These are phyloP conservation scores for Drosophila pseudoananassae DNA, from an alignment of 1,140 invertebrate species.

Conservation along the genomic window DNA sequence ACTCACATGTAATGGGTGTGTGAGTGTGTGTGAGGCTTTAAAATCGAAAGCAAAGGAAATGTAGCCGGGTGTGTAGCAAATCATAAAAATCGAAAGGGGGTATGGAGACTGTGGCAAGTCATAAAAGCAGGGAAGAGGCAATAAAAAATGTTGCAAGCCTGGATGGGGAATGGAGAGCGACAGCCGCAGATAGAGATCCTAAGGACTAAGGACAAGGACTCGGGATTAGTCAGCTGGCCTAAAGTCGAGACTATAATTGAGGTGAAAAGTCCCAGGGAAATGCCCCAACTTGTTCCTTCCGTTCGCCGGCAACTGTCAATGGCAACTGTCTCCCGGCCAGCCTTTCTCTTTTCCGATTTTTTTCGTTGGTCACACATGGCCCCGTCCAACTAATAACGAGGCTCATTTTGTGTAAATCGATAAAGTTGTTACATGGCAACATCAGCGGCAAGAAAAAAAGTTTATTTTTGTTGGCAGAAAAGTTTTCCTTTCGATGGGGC, in stretches of 20 bases:
- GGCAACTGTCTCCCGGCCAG: conserved; percentile 10
- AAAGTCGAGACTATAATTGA: conserved; percentile 67
- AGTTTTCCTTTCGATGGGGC: conserved; percentile 55
- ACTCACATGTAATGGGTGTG: background rate
- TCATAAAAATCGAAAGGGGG: conserved; percentile 55
- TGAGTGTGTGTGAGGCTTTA: conserved; percentile 55
- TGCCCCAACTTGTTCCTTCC: conserved; percentile 11
- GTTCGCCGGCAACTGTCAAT: conserved; percentile 15
- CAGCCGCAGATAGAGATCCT: conserved; percentile 39
- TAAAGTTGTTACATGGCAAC: conserved; percentile 72
- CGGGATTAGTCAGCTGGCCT: conserved; percentile 57
- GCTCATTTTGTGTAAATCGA: conserved; percentile 78
- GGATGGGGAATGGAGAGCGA: conserved; percentile 17
- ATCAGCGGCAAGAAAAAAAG: conserved; percentile 44
- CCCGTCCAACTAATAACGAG: conserved; percentile 68
- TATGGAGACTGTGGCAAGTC: conserved; percentile 15
- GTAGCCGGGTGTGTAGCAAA: conserved; percentile 52
- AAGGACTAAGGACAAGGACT: conserved; percentile 34
- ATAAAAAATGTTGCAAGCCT: conserved; percentile 53
- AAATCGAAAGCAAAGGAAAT: conserved; percentile 68
- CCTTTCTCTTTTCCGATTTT: conserved; percentile 18
- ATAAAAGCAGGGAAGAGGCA: conserved; percentile 47
- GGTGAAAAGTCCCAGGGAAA: conserved; percentile 39
- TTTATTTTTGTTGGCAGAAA: conserved; percentile 58
- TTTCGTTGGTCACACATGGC: conserved; percentile 14